These are phyloP conservation scores for Campylomormyrus tamandua DNA, from an alignment of 2,113 vertebrate species.

Conservation along the genomic window DNA sequence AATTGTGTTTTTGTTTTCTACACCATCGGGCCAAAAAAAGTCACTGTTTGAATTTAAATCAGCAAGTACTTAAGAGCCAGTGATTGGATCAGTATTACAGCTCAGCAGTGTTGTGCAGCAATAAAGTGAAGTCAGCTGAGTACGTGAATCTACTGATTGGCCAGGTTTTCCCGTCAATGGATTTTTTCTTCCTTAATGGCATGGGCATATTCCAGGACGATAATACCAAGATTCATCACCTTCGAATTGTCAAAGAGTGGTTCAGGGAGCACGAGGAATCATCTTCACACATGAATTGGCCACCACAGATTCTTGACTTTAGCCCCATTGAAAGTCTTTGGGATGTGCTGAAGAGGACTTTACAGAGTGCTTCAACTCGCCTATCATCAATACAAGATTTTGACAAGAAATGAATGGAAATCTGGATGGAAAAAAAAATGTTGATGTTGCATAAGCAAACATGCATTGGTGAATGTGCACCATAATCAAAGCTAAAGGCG, in stretches of 20 bases:
- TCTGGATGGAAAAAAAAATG: background rate
- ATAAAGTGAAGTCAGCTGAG: background rate
- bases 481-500: no score
- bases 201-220: background rate
- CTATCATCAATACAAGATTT: background rate
- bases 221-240: background rate
- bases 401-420: background rate
- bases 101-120: background rate
- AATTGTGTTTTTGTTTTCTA: background rate
- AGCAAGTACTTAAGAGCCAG: background rate
- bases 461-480: background rate
- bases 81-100: background rate
- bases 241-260: background rate
- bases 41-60: background rate
- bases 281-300: background rate
- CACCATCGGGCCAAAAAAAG: background rate
- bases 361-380: background rate
- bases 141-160: background rate
- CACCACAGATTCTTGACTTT: background rate
- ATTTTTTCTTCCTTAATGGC: background rate
- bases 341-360: background rate
- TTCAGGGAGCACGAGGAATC: background rate
- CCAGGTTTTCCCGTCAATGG: background rate
- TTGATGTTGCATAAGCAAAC: background rate
- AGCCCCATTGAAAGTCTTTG: background rate